Conservation (phyloP, 2,113 vertebrate species). For the Isichthys henryi region DNA sequence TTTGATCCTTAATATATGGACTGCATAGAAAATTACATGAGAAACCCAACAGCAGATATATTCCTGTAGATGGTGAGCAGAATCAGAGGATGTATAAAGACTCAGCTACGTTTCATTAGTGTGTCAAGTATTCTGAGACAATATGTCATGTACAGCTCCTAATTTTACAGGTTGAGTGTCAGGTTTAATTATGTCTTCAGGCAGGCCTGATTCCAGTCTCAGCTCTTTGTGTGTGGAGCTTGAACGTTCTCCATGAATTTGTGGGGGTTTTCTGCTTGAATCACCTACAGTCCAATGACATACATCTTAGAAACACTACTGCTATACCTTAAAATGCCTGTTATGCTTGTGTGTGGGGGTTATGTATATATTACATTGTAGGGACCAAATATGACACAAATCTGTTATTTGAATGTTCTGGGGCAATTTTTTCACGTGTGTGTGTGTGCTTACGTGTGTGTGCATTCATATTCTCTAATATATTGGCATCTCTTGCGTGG, state of each 20-base stretch:
- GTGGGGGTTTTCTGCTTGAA: not conserved
- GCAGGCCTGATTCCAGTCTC: not conserved
- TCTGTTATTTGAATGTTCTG: not conserved
- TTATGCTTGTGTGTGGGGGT: slow-evolving; percentile 1
- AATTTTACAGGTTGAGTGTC: not conserved
- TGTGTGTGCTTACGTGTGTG: not conserved
- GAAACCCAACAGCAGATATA: not conserved
- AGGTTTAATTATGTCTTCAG: not conserved
- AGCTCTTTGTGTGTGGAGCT: not conserved
- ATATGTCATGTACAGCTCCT: not conserved
- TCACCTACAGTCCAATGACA: not conserved
- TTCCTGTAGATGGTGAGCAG: not conserved
- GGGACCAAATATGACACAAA: not conserved
- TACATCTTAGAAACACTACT: not conserved
- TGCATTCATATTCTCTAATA: slow-evolving; percentile 8
- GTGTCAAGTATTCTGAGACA: not conserved
- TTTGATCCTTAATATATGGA: not conserved
- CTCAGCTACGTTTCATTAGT: not conserved
- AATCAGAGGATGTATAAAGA: not conserved
- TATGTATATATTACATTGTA: not conserved
- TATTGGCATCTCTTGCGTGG: not conserved
- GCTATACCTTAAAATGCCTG: not conserved
- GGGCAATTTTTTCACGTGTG: not conserved
- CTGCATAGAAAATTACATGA: not conserved
- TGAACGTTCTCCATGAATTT: not conserved